phyloP scores from a whole-genome alignment of 2,797 vertebrate species.

The Hylomyscus alleni region DNA sequence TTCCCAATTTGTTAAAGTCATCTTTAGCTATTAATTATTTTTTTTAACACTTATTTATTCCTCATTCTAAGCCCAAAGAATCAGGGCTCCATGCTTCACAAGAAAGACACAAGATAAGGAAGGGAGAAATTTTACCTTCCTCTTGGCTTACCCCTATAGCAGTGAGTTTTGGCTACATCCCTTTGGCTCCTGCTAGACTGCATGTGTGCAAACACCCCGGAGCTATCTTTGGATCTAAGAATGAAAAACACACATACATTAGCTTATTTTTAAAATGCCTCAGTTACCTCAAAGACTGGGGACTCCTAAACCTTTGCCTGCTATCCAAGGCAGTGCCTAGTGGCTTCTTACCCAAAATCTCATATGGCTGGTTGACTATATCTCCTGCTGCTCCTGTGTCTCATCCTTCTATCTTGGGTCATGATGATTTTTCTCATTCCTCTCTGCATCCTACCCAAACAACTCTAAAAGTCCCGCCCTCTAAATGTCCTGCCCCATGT shows the following conservation, averaged over 20 bases:
- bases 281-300: background rate
- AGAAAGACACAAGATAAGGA: background rate
- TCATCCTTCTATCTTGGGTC: background rate
- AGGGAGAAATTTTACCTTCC: constrained; percentile 32
- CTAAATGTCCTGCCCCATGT: background rate
- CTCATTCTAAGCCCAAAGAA: background rate
- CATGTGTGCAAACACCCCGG: background rate
- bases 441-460: background rate
- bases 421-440: background rate
- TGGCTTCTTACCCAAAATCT: background rate
- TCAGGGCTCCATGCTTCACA: constrained; percentile 8
- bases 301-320: background rate
- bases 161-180: background rate
- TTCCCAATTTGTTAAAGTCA: background rate
- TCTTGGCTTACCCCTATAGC: constrained; percentile 63
- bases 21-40: background rate
- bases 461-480: background rate
- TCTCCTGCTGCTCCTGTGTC: background rate
- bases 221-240: background rate
- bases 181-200: background rate
- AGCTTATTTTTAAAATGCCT: background rate
- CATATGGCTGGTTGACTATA: background rate
- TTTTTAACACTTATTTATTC: fast-evolving
- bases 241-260: too few species aligned
- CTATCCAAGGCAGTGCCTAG: background rate